A percentile compares a stretch with the other conserved stretches of the same genome.
Evolutionary conservation across 2,113 vertebrate genomes (phyloP).

Genomic region (Sapajus apella): DNA sequence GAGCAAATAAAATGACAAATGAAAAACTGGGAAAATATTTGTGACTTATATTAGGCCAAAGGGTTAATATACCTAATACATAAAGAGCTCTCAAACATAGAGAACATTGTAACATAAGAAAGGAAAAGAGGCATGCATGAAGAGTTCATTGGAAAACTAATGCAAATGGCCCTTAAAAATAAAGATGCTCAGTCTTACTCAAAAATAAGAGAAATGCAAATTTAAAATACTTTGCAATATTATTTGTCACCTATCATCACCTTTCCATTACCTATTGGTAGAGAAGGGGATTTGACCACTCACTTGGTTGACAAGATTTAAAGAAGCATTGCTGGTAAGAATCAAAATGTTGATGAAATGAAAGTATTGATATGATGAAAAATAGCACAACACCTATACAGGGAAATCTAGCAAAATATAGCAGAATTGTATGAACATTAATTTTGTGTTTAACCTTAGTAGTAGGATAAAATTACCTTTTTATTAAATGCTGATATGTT

Average conservation of each 20-base stretch:
- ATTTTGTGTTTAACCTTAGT: not conserved
- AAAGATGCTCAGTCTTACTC: not conserved
- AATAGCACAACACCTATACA: not conserved
- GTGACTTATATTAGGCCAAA: not conserved
- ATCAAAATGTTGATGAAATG: not conserved
- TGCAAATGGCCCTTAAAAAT: not conserved
- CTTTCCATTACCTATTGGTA: not conserved
- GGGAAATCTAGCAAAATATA: not conserved
- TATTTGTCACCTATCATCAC: not conserved
- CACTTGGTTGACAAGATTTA: not conserved
- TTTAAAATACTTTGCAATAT: not conserved
- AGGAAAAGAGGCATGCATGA: not conserved
- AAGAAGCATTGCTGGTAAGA: not conserved
- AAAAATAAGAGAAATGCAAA: not conserved
- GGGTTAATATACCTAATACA: not conserved
- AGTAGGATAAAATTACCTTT: not conserved
- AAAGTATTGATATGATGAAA: not conserved
- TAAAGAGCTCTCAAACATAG: not conserved
- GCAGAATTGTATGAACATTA: not conserved
- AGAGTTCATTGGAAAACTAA: not conserved
- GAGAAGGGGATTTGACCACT: not conserved
- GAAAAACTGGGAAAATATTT: not conserved
- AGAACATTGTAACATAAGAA: not conserved
- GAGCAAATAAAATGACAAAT: not conserved
- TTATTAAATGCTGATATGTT: not conserved